A percentile compares a stretch with the other conserved stretches of the same genome.
These are phyloP conservation scores for Drosophila setifemur DNA, from an alignment of 1,140 invertebrate genomes.

Conservation along the genomic window DNA sequence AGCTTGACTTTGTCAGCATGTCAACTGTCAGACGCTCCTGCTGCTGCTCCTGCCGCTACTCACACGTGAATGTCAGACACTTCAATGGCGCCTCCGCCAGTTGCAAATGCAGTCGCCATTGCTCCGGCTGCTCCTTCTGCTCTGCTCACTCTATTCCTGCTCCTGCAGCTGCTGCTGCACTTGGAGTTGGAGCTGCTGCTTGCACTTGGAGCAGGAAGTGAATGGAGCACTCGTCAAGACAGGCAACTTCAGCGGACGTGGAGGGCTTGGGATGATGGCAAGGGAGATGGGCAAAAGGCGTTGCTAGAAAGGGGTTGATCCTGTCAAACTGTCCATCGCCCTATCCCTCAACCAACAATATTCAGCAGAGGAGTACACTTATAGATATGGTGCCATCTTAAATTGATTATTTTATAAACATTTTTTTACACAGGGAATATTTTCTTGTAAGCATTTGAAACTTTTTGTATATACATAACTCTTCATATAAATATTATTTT, in stretches of 20 bases:
- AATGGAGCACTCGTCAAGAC: conserved; percentile 58
- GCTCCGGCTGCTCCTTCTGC: conserved; percentile 4
- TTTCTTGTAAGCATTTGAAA: no score
- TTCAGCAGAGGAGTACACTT: neutral
- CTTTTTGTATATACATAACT: no score
- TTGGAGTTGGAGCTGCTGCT: conserved; percentile 13
- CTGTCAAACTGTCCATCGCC: conserved; percentile 13
- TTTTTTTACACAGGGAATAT: no score
- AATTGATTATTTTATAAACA: no score
- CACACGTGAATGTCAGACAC: conserved; percentile 74
- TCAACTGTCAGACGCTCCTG: conserved; percentile 66
- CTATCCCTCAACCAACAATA: neutral
- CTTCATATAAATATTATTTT: no score
- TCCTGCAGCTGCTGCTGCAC: conserved; percentile 5
- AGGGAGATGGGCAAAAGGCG: conserved; percentile 11
- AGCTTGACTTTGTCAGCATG: conserved; percentile 59
- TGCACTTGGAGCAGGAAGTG: conserved; percentile 62
- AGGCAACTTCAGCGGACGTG: conserved; percentile 48
- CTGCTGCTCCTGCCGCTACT: conserved; percentile 19
- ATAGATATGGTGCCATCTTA: neutral
- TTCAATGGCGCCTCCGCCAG: conserved; percentile 51
- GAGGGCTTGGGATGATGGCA: conserved; percentile 35
- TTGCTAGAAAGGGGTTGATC: neutral
- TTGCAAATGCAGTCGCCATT: conserved; percentile 7
- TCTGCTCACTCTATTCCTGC: no score